Base-by-base conservation (phyloP, 2,797 vertebrate genomes). In the Paguma larvata region DNA sequence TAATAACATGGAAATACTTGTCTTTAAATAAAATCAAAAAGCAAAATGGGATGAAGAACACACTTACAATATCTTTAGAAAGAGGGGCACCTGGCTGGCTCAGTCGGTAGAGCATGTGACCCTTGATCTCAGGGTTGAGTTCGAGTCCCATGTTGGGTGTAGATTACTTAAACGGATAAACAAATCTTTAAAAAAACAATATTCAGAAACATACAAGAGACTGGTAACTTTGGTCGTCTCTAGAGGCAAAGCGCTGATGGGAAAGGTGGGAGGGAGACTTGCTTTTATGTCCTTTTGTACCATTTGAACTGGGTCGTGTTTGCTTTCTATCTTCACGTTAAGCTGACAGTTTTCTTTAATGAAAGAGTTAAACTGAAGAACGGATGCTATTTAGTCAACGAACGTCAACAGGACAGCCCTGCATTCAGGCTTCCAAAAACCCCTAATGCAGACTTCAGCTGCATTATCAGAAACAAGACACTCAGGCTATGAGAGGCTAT, bases 391-490 rank as follows among this genome's bases (percentile, higher is more conserved):
- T 44, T 32, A 30, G 79, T 41, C 15, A 41, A 91, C 53, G 25
- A 75, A 90, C 41, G 8, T 67, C 53, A 48, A 21, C 0, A 1
- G 27, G 72, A 23, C 78, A 62, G 14, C 18, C 0, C 9, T 85
- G 63, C 53, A 9, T 19, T 44, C 4, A 7, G 84, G 34, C 86
- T 72, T 73, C 79, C 65, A 41, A 9, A 79, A 93, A 27, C 46
- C 41, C 48, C 51, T 18, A 32, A 51, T 34, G 82, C 82, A 75
- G 41, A 51, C 56, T 79, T 92, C 79, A 34, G 79, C 19, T 85
- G 27, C 94, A 85, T 93, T 95, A 93, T 79, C 83, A 72, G 72
- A 90, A 97, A 63, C 5, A 23, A 90, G 89, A 86, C 34, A 75
- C 67, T 91, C 44, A 19, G 59, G 67, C 70, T 41, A 30, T 2